Percentiles rank a stretch among this genome's conserved stretches.
Conservation (phyloP, 2,888 invertebrate genomes). For the Hymenopus coronatus region DNA sequence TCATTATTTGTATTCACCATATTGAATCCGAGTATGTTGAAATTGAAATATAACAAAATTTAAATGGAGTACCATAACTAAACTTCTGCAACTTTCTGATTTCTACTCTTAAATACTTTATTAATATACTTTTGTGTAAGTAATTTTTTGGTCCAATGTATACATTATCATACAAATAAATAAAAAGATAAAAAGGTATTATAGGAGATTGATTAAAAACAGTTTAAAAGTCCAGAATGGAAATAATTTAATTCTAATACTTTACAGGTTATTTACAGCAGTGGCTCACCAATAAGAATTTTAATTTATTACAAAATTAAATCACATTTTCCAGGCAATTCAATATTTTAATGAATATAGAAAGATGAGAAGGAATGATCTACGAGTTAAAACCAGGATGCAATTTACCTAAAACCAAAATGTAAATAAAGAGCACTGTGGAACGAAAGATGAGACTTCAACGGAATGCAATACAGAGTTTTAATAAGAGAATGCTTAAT, state of each 20-base stretch:
- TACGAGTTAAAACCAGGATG: background rate
- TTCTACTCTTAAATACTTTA: too few species aligned
- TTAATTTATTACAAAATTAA: background rate
- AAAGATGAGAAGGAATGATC: background rate
- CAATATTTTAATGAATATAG: background rate
- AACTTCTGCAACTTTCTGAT: too few species aligned
- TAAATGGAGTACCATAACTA: too few species aligned
- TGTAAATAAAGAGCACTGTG: background rate
- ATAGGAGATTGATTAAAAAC: background rate
- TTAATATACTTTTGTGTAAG: too few species aligned
- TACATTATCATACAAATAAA: too few species aligned
- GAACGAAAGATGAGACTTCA: background rate
- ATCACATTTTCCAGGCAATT: background rate
- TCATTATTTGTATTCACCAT: too few species aligned
- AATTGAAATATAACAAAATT: too few species aligned
- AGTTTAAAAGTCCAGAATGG: background rate
- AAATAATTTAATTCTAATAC: background rate
- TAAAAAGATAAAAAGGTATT: too few species aligned
- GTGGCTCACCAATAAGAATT: background rate
- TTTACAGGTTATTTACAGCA: background rate
- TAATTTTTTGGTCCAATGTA: too few species aligned
- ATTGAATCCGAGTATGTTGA: too few species aligned
- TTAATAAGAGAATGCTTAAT: background rate
- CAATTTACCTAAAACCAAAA: background rate
- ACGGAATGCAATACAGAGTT: background rate